These are phyloP conservation scores for Ochropleura leucogaster DNA, from an alignment of 2,888 invertebrate species.

Conservation along the genomic window DNA sequence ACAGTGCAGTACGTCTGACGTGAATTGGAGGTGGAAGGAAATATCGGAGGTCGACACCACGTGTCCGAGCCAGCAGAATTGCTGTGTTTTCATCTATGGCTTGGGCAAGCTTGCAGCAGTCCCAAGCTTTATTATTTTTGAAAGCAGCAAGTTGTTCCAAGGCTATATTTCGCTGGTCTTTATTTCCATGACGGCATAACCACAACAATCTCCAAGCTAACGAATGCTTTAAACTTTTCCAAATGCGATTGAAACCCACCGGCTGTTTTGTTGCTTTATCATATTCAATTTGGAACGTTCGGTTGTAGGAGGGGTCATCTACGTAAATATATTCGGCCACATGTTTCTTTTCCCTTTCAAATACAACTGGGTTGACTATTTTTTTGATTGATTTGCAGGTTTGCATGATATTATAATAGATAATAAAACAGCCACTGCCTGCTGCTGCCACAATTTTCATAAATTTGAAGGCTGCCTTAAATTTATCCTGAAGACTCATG, in stretches of 20 bases:
- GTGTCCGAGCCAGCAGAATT: conserved; percentile 94
- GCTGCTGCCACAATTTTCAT: conserved; percentile 75
- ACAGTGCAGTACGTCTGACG: conserved; percentile 81
- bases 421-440: conserved; percentile 74
- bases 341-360: conserved; percentile 84
- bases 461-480: conserved; percentile 75
- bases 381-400: conserved; percentile 75
- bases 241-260: conserved; percentile 83
- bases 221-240: conserved; percentile 92
- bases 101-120: conserved; percentile 94
- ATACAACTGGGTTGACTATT: conserved; percentile 82
- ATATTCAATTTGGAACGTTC: conserved; percentile 76
- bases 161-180: conserved; percentile 91
- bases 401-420: conserved; percentile 79
- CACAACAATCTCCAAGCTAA: conserved; percentile 92
- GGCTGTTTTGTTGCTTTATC: conserved; percentile 75
- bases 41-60: conserved; percentile 93
- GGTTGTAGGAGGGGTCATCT: conserved; percentile 83
- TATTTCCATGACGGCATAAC: conserved; percentile 92
- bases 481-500: conserved; percentile 79
- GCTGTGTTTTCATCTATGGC: conserved; percentile 94
- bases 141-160: conserved; percentile 92
- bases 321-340: conserved; percentile 87
- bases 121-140: conserved; percentile 92
- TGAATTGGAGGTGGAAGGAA: conserved; percentile 93